Evolutionary conservation across 2,888 invertebrate genomes (phyloP).

Genomic region (Blastobasis adustella): DNA sequence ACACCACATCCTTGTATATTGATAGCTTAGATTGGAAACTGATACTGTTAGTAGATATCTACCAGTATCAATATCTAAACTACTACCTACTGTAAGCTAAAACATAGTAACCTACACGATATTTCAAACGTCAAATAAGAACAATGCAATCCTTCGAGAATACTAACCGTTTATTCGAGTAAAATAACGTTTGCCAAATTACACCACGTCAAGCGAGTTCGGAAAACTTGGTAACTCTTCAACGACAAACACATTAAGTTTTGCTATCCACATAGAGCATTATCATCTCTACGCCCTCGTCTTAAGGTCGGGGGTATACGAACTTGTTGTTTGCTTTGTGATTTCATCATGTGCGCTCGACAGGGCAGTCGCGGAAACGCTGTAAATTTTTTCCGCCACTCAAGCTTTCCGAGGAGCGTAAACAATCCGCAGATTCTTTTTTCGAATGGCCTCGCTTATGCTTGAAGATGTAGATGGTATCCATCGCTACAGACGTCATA

Average conservation of each 20-base stretch:
- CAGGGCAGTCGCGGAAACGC: conserved; percentile 39
- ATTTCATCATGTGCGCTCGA: conserved; percentile 42
- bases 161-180: too few species aligned
- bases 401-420: conserved; percentile 26
- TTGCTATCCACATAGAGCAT: conserved; percentile 16
- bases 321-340: conserved; percentile 18
- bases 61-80: too few species aligned
- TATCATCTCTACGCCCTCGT: conserved; percentile 20
- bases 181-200: too few species aligned
- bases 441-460: neutral
- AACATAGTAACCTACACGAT: too few species aligned
- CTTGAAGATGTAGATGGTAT: too few species aligned
- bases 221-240: neutral
- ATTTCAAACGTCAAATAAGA: too few species aligned
- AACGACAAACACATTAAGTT: conserved; percentile 4
- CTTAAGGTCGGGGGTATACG: conserved; percentile 17
- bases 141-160: too few species aligned
- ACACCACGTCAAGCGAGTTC: neutral
- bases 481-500: too few species aligned
- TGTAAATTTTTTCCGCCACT: conserved; percentile 44
- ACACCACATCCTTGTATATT: too few species aligned
- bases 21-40: too few species aligned
- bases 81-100: too few species aligned
- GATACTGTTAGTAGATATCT: too few species aligned
- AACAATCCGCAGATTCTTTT: conserved; percentile 3